Percentiles rank a stretch among this genome's conserved stretches.
phyloP scores from a whole-genome alignment of 2,113 vertebrate genomes.

The Antennarius striatus region DNA sequence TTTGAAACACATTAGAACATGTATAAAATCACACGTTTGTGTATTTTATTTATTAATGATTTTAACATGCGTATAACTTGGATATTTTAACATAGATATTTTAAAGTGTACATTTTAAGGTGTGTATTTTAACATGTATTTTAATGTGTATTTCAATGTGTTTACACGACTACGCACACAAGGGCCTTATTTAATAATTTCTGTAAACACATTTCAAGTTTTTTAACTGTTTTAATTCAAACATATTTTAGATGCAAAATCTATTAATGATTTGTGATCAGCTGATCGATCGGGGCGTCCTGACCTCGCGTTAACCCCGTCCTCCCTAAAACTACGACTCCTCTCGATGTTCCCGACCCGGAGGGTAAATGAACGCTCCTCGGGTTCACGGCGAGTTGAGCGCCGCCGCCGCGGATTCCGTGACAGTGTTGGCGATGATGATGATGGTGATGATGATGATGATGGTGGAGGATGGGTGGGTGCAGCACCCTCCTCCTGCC shows the following conservation, averaged over 20 bases:
- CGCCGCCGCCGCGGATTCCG: constrained; percentile 24
- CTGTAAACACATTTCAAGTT: too few relatives aligned
- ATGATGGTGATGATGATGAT: constrained; percentile 18
- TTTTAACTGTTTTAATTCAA: background rate
- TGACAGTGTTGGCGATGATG: background rate
- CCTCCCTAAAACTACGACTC: background rate
- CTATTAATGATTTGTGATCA: too few relatives aligned
- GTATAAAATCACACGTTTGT: background rate
- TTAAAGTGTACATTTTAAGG: background rate
- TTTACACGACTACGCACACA: background rate
- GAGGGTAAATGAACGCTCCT: constrained; percentile 8
- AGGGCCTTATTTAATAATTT: background rate
- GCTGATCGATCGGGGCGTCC: background rate
- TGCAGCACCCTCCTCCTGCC: constrained; percentile 49
- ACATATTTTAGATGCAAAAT: too few relatives aligned
- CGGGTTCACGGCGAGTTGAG: constrained; percentile 64
- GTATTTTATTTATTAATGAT: background rate
- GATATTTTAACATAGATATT: background rate
- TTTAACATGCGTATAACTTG: background rate
- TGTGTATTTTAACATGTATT: background rate
- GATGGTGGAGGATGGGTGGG: constrained; percentile 6
- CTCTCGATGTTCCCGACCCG: constrained; percentile 7
- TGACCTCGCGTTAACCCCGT: constrained; percentile 42
- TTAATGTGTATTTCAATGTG: background rate
- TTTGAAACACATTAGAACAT: too few relatives aligned